Conservation (phyloP, 2,888 invertebrate species). For the Colostygia pectinataria region DNA sequence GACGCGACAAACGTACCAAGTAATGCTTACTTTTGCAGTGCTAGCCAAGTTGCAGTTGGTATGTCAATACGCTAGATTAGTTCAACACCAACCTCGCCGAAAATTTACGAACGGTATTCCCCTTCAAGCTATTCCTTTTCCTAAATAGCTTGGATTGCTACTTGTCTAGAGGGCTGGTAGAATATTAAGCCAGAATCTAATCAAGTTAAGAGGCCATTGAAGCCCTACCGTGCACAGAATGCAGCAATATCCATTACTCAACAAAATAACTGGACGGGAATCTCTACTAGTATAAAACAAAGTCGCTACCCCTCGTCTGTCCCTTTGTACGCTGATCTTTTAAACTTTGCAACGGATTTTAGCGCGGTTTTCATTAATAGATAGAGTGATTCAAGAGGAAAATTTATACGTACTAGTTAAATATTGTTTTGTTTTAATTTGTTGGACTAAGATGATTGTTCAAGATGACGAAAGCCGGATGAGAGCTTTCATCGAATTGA, state of each 20-base stretch:
- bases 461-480: too few species aligned
- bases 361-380: too few species aligned
- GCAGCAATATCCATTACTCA: conserved; percentile 57
- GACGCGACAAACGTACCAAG: background rate
- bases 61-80: background rate
- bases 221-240: conserved; percentile 41
- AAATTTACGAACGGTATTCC: background rate
- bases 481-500: too few species aligned
- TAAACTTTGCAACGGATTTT: too few species aligned
- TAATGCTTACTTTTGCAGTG: background rate
- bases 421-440: too few species aligned
- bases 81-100: background rate
- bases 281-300: too few species aligned
- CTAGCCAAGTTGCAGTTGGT: too few species aligned
- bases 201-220: conserved; percentile 54
- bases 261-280: conserved; percentile 34
- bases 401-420: too few species aligned
- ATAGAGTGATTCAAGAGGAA: too few species aligned
- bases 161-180: conserved; percentile 16
- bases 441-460: too few species aligned
- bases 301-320: too few species aligned
- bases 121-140: background rate
- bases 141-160: background rate
- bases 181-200: conserved; percentile 45
- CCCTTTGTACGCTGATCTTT: too few species aligned